Evolutionary conservation across 2,113 vertebrate genomes (phyloP), one percentile per base, ranked within the genome.

Genomic region (Amia ocellicauda): DNA sequence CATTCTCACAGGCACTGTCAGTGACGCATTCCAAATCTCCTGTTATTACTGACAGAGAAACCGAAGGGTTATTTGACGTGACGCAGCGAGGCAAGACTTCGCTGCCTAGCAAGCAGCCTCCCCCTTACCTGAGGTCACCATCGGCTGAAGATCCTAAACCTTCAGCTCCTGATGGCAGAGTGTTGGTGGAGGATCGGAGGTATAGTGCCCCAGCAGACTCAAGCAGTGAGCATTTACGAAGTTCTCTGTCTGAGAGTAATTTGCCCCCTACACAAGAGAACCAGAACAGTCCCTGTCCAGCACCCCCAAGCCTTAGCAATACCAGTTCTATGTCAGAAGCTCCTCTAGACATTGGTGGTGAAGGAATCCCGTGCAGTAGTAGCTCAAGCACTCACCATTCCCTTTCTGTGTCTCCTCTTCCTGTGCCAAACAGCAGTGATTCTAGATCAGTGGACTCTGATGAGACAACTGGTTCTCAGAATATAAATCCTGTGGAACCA

Each of bases 1-100:
- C 94, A n/a, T 92, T 94, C 76, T 90, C 93, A 7, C 96, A 95
- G 64, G 93, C 93, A 72, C 92, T 87, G 0, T 93, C 93, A 64
- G 62, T 93, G 72, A 75, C 89, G 50, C 80, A 88, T 85, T 91
- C 90, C 83, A 93, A 92, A 80, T 96, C 95, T 55, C 94, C 97
- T 26, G 89, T 86, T 54, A 77, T 87, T 69, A 88, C 90, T 4
- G 94, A 97, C 41, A 92, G 83, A 69, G 94, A 99, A 23, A 74
- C 77, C 0, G 89, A 88, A 72, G 84, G 79, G 75, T 83, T 93
- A 73, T 67, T 88, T 2, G 94, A 97, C 23, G 64, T 85, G 31
- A 74, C 81, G 23, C 91, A 92, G 9, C 84, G 86, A 47, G 78
- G 78, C 80, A 91, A 91, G 63, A 76, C 77, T 4, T 63, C 80